Evolutionary conservation across 2,113 vertebrate species (phyloP).

Genomic region (Epinephelus cyanopodus): DNA sequence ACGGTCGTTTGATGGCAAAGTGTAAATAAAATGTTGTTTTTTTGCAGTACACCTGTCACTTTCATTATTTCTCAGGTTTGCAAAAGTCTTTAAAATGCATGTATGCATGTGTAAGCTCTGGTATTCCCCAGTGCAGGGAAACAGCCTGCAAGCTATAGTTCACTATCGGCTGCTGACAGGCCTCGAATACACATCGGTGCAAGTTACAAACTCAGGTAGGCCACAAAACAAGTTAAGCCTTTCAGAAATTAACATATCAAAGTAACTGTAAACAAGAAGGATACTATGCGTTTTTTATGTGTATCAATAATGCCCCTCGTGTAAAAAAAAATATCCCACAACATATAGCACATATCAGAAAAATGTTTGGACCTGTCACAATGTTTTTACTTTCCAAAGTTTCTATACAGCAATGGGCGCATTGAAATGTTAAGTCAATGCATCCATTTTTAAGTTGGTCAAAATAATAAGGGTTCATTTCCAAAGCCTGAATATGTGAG

Average conservation of each 20-base stretch:
- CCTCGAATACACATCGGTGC: not conserved
- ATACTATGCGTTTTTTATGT: not conserved
- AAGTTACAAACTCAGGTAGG: not conserved
- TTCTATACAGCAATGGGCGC: not conserved
- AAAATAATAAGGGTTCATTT: not conserved
- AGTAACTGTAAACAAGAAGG: not conserved
- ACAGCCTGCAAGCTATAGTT: not conserved
- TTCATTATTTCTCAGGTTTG: constrained; percentile 30
- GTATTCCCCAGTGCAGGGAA: not conserved
- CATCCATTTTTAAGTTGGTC: not conserved
- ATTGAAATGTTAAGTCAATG: too few species aligned
- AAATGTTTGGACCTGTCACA: not conserved
- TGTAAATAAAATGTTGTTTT: constrained; percentile 86
- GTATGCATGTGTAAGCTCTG: not conserved
- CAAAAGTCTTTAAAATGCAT: not conserved
- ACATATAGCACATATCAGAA: not conserved
- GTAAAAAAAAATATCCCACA: too few species aligned
- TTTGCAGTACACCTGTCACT: constrained; percentile 61
- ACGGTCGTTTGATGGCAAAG: constrained; percentile 75
- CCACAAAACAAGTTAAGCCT: not conserved
- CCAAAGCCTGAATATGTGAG: not conserved
- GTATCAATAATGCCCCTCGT: not conserved
- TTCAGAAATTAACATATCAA: not conserved
- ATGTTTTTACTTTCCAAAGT: not conserved
- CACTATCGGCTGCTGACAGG: not conserved